These are phyloP conservation scores for Ibycter americanus DNA, from an alignment of 2,797 vertebrate genomes.

Conservation along the genomic window DNA sequence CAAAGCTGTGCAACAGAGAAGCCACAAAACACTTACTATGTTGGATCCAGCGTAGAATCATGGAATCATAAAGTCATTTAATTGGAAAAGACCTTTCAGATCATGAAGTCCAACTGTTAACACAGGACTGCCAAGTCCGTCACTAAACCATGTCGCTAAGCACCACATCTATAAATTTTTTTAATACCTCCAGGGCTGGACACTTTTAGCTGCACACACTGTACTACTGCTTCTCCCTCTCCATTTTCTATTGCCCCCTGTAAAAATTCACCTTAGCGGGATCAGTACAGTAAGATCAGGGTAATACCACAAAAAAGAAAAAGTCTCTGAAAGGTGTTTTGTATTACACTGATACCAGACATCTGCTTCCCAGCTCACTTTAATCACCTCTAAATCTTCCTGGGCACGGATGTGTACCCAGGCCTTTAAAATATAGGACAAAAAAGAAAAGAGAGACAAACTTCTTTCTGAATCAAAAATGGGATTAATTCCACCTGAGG, in stretches of 20 bases:
- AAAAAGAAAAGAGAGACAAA: background rate
- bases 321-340: background rate
- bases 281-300: background rate
- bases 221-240: background rate
- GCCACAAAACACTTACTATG: background rate
- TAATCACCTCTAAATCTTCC: background rate
- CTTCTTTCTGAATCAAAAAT: background rate
- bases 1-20: background rate
- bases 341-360: background rate
- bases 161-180: no score
- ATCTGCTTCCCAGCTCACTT: background rate
- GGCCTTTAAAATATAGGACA: background rate
- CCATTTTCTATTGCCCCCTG: background rate
- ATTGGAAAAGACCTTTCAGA: no score
- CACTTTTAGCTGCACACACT: background rate
- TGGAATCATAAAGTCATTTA: no score
- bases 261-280: background rate
- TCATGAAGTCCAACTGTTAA: no score
- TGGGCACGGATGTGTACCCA: background rate
- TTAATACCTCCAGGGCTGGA: background rate
- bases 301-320: background rate
- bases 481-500: background rate
- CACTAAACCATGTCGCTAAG: no score
- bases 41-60: background rate
- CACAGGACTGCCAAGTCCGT: no score